These are phyloP conservation scores for Mystacornis crossleyi DNA, from an alignment of 2,113 vertebrate species.

Conservation along the genomic window DNA sequence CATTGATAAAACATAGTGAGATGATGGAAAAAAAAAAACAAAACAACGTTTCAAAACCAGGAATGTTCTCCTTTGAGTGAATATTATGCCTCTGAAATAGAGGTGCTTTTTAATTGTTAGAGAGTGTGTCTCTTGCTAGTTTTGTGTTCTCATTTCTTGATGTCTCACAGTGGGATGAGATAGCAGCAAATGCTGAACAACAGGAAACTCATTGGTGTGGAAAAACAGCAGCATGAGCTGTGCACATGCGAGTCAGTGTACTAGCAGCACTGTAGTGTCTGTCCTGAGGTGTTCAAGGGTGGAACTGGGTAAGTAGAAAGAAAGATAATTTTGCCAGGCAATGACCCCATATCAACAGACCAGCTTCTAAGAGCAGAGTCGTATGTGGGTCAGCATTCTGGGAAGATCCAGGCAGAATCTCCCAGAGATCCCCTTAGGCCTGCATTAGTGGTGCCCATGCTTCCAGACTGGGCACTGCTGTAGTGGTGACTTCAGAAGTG, in stretches of 20 bases:
- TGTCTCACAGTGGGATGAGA: background rate
- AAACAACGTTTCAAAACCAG: background rate
- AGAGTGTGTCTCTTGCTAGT: background rate
- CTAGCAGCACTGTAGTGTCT: background rate
- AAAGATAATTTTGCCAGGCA: background rate
- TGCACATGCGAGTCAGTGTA: background rate
- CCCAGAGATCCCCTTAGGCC: background rate
- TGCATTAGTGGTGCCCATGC: accelerated
- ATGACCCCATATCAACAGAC: background rate
- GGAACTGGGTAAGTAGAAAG: background rate
- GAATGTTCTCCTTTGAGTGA: background rate
- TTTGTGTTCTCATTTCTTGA: background rate
- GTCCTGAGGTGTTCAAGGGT: background rate
- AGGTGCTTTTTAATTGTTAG: background rate
- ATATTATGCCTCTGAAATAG: background rate
- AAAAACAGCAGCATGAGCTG: background rate
- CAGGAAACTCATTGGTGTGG: background rate
- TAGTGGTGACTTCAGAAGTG: background rate
- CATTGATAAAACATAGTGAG: background rate
- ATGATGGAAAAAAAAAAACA: background rate
- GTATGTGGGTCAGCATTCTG: accelerated
- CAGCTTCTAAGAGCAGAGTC: background rate
- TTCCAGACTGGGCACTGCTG: background rate
- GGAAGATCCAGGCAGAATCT: background rate
- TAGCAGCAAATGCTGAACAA: background rate